Evolutionary conservation across 1,140 invertebrate species (phyloP).

Genomic region (Idris sp.): DNA sequence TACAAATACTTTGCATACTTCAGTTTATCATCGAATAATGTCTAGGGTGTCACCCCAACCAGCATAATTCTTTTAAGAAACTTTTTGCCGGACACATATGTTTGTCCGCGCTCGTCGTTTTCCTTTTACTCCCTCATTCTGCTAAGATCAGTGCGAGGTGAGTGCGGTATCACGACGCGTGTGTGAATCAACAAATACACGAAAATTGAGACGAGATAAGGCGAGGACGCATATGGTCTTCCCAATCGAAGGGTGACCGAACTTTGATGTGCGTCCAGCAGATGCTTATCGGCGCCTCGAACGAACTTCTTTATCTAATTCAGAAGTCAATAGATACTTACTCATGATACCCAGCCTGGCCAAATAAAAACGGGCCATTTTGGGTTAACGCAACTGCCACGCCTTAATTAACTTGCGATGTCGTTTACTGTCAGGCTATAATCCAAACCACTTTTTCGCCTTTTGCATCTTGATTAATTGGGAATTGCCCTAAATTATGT

Average conservation of each 20-base stretch:
- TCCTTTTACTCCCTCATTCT: slow-evolving; percentile 25
- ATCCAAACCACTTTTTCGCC: slow-evolving; percentile 40
- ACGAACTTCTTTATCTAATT: slow-evolving; percentile 75
- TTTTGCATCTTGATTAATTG: slow-evolving; percentile 48
- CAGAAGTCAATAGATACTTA: slow-evolving; percentile 69
- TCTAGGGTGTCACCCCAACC: slow-evolving; percentile 66
- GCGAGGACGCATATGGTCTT: slow-evolving; percentile 69
- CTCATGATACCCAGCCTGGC: slow-evolving; percentile 39
- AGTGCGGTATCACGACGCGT: slow-evolving; percentile 28
- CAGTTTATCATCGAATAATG: slow-evolving; percentile 8
- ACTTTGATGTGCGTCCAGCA: slow-evolving; percentile 65
- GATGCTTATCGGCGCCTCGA: slow-evolving; percentile 68
- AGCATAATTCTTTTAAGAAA: slow-evolving; percentile 78
- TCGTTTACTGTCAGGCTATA: slow-evolving; percentile 66
- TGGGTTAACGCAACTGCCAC: slow-evolving; percentile 67
- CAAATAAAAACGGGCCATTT: slow-evolving; percentile 70
- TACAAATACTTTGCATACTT: too few relatives aligned
- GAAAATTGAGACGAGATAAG: slow-evolving; percentile 67
- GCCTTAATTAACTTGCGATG: slow-evolving; percentile 75
- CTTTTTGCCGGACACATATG: slow-evolving; percentile 68
- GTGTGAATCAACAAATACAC: slow-evolving; percentile 33
- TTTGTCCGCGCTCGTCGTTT: slow-evolving; percentile 46
- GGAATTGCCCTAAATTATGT: slow-evolving; percentile 23
- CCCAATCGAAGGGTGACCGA: slow-evolving; percentile 58
- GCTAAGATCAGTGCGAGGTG: slow-evolving; percentile 53